Percentiles rank a stretch among this genome's conserved stretches.
phyloP scores from a whole-genome alignment of 30 jellyfish, hydroid and myxozoan species.

The Aurelia coerulea region DNA sequence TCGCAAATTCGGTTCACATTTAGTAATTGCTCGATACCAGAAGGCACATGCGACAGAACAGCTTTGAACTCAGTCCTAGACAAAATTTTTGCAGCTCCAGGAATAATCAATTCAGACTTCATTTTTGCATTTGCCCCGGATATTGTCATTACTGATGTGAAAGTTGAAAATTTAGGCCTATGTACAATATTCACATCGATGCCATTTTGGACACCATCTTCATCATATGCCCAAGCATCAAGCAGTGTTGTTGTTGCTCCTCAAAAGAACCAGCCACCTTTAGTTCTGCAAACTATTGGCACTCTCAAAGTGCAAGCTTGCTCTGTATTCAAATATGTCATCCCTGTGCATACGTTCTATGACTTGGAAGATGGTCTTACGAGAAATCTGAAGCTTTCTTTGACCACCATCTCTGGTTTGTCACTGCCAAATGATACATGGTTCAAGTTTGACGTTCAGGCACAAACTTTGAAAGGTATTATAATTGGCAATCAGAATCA shows the following conservation, averaged over 20 bases:
- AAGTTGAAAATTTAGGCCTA: constrained; percentile 30
- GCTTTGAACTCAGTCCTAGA: constrained; percentile 39
- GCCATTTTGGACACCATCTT: constrained; percentile 16
- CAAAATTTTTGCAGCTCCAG: constrained; percentile 34
- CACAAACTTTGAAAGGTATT: constrained; percentile 66
- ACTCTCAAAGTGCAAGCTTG: constrained; percentile 34
- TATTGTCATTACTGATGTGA: constrained; percentile 33
- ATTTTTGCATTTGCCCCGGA: constrained; percentile 66
- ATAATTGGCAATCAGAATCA: not conserved
- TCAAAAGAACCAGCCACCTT: constrained; percentile 50
- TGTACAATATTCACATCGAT: constrained; percentile 15
- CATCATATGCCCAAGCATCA: constrained; percentile 15
- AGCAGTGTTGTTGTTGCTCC: constrained; percentile 23
- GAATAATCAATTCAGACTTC: constrained; percentile 63
- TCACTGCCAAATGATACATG: constrained; percentile 58
- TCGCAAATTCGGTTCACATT: constrained; percentile 30
- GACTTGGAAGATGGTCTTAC: constrained; percentile 90
- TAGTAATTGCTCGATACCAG: constrained; percentile 44
- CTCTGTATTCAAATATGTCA: constrained; percentile 10
- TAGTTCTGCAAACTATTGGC: constrained; percentile 36
- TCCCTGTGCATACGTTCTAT: constrained; percentile 71
- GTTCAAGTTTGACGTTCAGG: constrained; percentile 56
- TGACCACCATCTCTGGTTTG: constrained; percentile 27
- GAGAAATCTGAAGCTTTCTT: constrained; percentile 48
- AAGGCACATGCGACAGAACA: constrained; percentile 36